A percentile compares a stretch with the other conserved stretches of the same genome.
phyloP scores from a whole-genome alignment of 2,797 vertebrate genomes.

The Phoebastria nigripes region DNA sequence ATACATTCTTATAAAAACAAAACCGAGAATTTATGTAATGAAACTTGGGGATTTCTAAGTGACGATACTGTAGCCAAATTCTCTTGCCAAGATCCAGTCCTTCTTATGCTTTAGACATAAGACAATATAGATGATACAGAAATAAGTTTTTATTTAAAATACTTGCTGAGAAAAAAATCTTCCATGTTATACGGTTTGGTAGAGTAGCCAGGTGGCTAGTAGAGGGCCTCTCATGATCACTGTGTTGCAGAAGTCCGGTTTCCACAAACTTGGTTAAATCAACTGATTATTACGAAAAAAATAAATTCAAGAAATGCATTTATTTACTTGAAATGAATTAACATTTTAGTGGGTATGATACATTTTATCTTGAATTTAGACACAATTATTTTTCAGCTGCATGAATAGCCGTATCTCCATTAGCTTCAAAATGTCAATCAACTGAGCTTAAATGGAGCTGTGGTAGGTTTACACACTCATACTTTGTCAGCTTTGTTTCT shows the following conservation, averaged over 20 bases:
- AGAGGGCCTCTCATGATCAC: neutral
- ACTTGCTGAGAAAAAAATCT: neutral
- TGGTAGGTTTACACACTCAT: neutral
- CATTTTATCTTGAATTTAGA: neutral
- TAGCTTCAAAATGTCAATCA: neutral
- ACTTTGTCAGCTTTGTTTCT: neutral
- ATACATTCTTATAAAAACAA: neutral
- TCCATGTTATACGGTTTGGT: neutral
- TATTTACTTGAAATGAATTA: neutral
- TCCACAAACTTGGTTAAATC: neutral
- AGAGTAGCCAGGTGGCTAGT: neutral
- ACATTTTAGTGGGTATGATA: neutral
- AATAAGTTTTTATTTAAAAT: neutral
- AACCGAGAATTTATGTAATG: neutral
- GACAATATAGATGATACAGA: neutral
- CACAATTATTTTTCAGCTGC: neutral
- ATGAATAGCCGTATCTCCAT: neutral
- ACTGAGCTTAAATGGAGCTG: neutral
- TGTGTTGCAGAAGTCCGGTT: neutral
- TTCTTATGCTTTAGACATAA: neutral
- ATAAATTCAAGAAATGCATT: neutral
- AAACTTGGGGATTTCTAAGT: neutral
- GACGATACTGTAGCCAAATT: neutral
- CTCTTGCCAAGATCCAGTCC: neutral
- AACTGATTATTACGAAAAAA: neutral